Evolutionary conservation across 1,140 invertebrate species (phyloP).

Genomic region (Metaphire vulgaris): DNA sequence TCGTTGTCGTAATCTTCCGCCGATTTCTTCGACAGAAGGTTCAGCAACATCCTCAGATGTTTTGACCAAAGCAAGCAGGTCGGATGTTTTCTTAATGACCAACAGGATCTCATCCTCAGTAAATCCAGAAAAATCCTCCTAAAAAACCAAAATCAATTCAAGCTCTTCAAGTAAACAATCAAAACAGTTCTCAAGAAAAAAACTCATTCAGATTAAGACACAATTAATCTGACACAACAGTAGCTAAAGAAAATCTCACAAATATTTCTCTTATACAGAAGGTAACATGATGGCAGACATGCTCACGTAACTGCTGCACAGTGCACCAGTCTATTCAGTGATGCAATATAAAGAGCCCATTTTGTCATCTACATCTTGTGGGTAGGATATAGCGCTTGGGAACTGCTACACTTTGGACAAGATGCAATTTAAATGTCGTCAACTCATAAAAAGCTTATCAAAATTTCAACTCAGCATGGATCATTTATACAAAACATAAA

Average conservation of each 20-base stretch:
- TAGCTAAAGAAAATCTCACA: not conserved
- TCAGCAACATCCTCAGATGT: constrained; percentile 10
- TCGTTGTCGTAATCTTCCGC: not conserved
- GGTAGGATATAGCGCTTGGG: too few relatives aligned
- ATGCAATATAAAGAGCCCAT: not conserved
- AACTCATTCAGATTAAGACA: not conserved
- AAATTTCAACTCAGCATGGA: too few relatives aligned
- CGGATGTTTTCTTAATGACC: constrained; percentile 34
- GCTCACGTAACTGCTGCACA: not conserved
- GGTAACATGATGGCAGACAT: not conserved
- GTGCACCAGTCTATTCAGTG: not conserved
- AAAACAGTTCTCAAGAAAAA: constrained; percentile 19
- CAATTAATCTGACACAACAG: constrained; percentile 6
- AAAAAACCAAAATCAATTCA: constrained; percentile 29
- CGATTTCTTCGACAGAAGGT: not conserved
- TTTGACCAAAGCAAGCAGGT: constrained; percentile 25
- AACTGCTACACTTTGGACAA: too few relatives aligned
- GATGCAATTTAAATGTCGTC: too few relatives aligned
- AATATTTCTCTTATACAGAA: not conserved
- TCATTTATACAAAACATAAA: too few relatives aligned
- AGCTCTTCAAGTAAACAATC: constrained; percentile 8
- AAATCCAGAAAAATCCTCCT: constrained; percentile 53
- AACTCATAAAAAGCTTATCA: too few relatives aligned
- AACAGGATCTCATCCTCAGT: constrained; percentile 37
- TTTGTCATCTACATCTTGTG: too few relatives aligned